Evolutionary conservation across 53 echinoderm and acorn worm species (phyloP).

Genomic region (Echinometra lucunter): DNA sequence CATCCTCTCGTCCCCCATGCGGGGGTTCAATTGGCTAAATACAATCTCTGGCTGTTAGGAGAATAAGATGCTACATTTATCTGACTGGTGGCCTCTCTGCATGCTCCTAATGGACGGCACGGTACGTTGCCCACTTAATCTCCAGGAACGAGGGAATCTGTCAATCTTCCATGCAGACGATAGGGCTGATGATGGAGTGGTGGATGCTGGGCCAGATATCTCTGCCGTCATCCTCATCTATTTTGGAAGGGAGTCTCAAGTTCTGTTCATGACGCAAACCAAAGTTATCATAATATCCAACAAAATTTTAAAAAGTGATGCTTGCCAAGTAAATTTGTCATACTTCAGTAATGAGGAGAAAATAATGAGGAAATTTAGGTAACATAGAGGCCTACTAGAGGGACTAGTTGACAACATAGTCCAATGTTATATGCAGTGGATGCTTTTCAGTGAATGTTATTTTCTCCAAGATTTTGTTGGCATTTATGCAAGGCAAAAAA

Average conservation of each 20-base stretch:
- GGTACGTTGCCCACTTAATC: conserved; percentile 50
- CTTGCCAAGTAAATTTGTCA: neutral
- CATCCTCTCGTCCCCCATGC: conserved; percentile 44
- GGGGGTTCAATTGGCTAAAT: conserved; percentile 54
- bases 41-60: conserved; percentile 43
- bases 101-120: conserved; percentile 37
- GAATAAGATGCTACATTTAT: conserved; percentile 42
- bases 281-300: neutral
- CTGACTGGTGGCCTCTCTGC: conserved; percentile 45
- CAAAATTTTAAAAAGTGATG: neutral
- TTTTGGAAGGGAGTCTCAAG: neutral
- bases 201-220: neutral
- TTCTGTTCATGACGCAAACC: neutral
- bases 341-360: neutral
- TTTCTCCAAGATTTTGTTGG: neutral
- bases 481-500: neutral
- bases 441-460: neutral
- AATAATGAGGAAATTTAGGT: neutral
- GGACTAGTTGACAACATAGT: no score
- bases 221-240: conserved; percentile 3
- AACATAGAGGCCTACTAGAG: no score
- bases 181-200: conserved; percentile 1
- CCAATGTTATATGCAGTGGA: neutral
- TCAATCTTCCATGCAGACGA: conserved; percentile 51
- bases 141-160: neutral